Conservation (phyloP, 2,888 invertebrate species). For the Drosophila setosimentum region DNA sequence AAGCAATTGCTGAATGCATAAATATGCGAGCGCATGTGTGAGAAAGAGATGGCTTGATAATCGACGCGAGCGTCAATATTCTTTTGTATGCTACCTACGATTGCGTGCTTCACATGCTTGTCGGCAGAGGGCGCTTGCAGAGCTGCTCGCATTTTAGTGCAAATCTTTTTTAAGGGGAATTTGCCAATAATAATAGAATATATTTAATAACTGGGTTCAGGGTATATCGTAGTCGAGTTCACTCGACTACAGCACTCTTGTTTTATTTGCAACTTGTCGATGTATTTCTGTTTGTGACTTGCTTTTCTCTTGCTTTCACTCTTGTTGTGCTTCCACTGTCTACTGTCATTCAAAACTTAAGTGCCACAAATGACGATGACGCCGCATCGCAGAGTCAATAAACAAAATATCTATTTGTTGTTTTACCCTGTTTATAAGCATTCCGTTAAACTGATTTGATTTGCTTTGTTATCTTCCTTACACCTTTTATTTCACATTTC, state of each 20-base stretch:
- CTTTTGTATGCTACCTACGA: no score
- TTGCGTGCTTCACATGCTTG: no score
- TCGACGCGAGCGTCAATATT: no score
- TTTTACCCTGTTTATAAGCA: constrained; percentile 28
- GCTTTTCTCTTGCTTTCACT: constrained; percentile 63
- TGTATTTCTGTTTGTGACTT: constrained; percentile 59
- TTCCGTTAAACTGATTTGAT: constrained; percentile 24
- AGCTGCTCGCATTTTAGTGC: no score
- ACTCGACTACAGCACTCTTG: neutral
- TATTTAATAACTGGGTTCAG: neutral
- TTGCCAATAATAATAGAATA: no score
- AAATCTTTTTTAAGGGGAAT: no score
- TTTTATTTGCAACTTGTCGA: constrained; percentile 15
- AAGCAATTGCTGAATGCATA: no score
- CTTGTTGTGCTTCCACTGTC: constrained; percentile 23
- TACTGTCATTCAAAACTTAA: constrained; percentile 37
- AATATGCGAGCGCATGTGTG: no score
- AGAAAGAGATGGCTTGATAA: no score
- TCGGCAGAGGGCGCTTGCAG: no score
- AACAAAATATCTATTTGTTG: constrained; percentile 11
- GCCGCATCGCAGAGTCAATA: constrained; percentile 70
- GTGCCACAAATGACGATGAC: constrained; percentile 53
- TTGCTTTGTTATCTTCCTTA: constrained; percentile 31
- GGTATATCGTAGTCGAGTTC: neutral
- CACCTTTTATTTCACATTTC: constrained; percentile 14